Percentiles rank a stretch among this genome's conserved stretches.
phyloP scores from a whole-genome alignment of 2,888 invertebrate species.

The Chymomyza amoena region DNA sequence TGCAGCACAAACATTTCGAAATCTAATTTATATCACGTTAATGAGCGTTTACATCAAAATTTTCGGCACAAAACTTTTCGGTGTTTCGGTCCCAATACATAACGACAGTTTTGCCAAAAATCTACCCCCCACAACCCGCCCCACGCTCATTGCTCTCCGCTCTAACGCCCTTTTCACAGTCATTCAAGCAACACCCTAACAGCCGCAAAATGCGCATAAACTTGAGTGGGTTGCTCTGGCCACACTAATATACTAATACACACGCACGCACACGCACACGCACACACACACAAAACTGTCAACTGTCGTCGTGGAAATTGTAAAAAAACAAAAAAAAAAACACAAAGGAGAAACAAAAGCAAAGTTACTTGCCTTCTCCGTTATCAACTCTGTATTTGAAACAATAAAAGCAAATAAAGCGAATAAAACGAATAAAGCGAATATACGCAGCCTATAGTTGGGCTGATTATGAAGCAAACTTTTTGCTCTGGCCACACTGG shows the following conservation, averaged over 20 bases:
- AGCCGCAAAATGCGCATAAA: not conserved
- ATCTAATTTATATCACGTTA: constrained; percentile 72
- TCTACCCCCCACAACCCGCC: not conserved
- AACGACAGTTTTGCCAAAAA: too few relatives aligned
- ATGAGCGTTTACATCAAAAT: constrained; percentile 67
- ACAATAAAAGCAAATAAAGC: not conserved
- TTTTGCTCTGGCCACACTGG: too few relatives aligned
- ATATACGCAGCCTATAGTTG: not conserved
- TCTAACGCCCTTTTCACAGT: not conserved
- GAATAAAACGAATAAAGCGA: not conserved
- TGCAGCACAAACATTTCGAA: constrained; percentile 64
- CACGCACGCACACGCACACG: constrained; percentile 4
- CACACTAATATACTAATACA: not conserved
- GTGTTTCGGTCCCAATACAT: not conserved
- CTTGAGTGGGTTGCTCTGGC: not conserved
- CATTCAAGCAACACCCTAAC: not conserved
- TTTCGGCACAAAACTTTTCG: constrained; percentile 33
- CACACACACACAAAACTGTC: constrained; percentile 49
- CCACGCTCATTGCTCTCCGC: not conserved
- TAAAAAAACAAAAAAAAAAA: constrained; percentile 47
- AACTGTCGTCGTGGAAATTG: constrained; percentile 40
- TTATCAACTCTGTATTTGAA: not conserved
- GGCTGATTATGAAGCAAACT: not conserved
- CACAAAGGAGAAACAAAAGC: not conserved
- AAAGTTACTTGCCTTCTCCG: not conserved